A percentile compares a stretch with the other conserved stretches of the same genome.
Evolutionary conservation across 2,797 vertebrate species (phyloP).

Genomic region (Numenius phaeopus): DNA sequence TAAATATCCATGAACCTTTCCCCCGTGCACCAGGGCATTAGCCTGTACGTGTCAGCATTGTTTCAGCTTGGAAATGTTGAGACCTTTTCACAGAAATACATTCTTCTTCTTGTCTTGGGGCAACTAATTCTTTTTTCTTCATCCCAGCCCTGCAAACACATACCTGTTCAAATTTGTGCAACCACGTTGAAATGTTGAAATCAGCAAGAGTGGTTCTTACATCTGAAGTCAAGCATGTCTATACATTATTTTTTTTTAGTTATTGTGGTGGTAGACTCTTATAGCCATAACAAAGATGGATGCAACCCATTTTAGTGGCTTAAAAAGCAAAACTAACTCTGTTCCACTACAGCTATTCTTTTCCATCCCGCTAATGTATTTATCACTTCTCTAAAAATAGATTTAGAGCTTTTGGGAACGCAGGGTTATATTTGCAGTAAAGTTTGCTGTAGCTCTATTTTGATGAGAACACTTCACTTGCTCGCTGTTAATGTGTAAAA

Average conservation of each 20-base stretch:
- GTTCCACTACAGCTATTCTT: background rate
- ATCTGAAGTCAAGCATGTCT: background rate
- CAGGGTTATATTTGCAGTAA: background rate
- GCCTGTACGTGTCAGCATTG: background rate
- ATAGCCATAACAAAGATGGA: background rate
- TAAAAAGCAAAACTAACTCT: background rate
- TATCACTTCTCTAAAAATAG: background rate
- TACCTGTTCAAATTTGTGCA: background rate
- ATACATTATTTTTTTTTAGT: background rate
- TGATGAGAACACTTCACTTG: background rate
- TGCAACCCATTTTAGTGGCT: background rate
- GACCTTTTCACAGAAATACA: background rate
- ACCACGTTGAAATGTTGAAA: background rate
- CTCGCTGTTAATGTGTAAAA: background rate
- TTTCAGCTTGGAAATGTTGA: background rate
- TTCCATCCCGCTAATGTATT: background rate
- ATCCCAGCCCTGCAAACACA: background rate
- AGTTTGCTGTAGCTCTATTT: background rate
- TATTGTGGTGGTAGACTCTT: background rate
- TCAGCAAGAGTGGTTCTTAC: background rate
- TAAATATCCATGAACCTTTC: background rate
- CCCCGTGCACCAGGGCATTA: background rate
- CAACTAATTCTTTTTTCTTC: background rate
- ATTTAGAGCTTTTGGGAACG: background rate
- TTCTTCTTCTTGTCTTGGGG: background rate